phyloP scores from a whole-genome alignment of 2,888 invertebrate species.

The Patella caerulea region DNA sequence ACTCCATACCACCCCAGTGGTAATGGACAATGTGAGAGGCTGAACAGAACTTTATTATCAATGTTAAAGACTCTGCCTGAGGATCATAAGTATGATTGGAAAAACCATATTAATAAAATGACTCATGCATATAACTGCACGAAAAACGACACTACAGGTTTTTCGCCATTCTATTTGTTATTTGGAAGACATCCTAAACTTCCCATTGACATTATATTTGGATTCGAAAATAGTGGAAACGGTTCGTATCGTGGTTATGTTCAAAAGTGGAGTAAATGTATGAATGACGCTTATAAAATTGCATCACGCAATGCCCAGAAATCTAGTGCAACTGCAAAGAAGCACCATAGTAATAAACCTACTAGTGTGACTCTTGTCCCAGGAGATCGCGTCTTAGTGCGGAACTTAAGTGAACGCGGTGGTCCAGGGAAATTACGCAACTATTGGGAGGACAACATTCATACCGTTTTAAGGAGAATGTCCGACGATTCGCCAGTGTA shows the following conservation, averaged over 20 bases:
- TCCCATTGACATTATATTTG: background rate
- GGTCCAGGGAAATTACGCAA: background rate
- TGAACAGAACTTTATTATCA: constrained; percentile 1
- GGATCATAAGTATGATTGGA: background rate
- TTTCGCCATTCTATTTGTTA: no score
- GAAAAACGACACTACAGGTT: background rate
- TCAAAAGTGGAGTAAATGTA: background rate
- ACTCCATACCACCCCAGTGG: no score
- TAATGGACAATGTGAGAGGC: background rate
- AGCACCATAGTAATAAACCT: background rate
- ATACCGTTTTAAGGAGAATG: background rate
- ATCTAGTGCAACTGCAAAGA: background rate
- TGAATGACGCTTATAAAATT: background rate
- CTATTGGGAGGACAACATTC: background rate
- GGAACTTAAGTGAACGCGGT: background rate
- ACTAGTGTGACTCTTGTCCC: background rate
- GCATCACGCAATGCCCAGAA: background rate
- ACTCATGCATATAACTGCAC: background rate
- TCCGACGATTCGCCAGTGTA: background rate
- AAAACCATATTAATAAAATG: background rate
- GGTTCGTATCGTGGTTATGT: background rate
- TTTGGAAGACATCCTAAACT: background rate
- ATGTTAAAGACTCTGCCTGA: background rate
- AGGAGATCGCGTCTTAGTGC: background rate
- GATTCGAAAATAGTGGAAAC: background rate